A percentile compares a stretch with the other conserved stretches of the same genome.
These are phyloP conservation scores for Leptarthrus brevirostris DNA, from an alignment of 2,888 invertebrate genomes.

Conservation along the genomic window DNA sequence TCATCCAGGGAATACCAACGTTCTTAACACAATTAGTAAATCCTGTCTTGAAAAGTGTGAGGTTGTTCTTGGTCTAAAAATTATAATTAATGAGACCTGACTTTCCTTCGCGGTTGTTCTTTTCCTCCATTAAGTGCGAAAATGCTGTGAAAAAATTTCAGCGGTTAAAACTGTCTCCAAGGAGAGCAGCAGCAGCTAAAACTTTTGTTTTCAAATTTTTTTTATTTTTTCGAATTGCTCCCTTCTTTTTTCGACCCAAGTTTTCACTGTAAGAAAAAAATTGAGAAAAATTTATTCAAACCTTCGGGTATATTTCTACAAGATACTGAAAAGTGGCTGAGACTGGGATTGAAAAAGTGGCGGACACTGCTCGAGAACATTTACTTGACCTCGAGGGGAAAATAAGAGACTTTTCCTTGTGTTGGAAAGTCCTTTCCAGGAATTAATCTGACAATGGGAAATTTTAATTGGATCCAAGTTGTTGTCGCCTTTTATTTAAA, in stretches of 20 bases:
- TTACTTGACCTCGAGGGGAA: slow-evolving; percentile 38
- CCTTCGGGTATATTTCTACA: slow-evolving; percentile 16
- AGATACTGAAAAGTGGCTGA: not conserved
- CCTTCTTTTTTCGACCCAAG: not conserved
- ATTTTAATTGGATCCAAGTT: slow-evolving; percentile 47
- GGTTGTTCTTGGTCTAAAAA: not conserved
- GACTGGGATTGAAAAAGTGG: not conserved
- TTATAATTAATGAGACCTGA: slow-evolving; percentile 30
- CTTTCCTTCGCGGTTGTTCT: slow-evolving; percentile 18
- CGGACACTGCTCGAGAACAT: not conserved
- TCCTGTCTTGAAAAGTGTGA: not conserved
- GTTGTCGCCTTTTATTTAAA: slow-evolving; percentile 43
- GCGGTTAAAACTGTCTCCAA: slow-evolving; percentile 29
- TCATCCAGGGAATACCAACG: not conserved
- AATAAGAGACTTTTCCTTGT: slow-evolving; percentile 7
- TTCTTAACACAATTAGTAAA: not conserved
- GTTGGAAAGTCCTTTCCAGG: slow-evolving; percentile 6
- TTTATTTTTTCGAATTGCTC: not conserved
- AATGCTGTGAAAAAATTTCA: slow-evolving; percentile 9
- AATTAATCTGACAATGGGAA: slow-evolving; percentile 46
- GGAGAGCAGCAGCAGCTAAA: not conserved
- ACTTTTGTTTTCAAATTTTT: slow-evolving; percentile 37
- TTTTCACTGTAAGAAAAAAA: slow-evolving; percentile 1
- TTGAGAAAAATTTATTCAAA: slow-evolving; percentile 7
- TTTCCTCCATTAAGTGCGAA: slow-evolving; percentile 46